Base-by-base conservation (phyloP, 2,888 invertebrate species). In the Baccha elongata region DNA sequence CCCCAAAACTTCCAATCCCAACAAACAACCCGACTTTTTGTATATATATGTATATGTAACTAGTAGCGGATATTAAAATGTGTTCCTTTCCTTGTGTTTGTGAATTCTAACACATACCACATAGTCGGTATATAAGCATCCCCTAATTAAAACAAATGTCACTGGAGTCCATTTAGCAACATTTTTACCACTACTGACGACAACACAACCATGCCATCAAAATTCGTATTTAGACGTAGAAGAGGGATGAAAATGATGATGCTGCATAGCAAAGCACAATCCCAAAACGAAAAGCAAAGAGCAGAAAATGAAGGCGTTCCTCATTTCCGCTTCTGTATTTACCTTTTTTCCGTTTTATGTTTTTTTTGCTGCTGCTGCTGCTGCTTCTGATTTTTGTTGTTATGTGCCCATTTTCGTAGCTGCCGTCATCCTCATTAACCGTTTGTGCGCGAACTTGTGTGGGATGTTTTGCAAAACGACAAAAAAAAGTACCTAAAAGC, bases 281-380 rank as follows among this genome's bases (percentile, higher is more conserved):
- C 60, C 44, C 44, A 29, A 60, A 60, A 78, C 35, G 62, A 72
- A 78, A 37, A 68, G 44, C 53, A 64, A 35, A 69, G 58, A 64
- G 58, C 35, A 55, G 44, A 83, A 83, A 78, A 68, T 83, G 83
- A 83, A 83, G 83, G 83, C 83, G 83, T 83, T 78, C 48, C 83
- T 78, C 83, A 83, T 78, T 83, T 83, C 83, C 83, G 78, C 72
- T 83, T 83, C 72, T 72, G 78, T 83, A 83, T 83, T 83, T 78
- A 83, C 78, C 72, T 83, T 72, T 65, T 55, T 55, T 32, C 23
- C 26, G 19, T 55, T 58, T 64, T 7, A 17, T 35, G 44, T 44
- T 46, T 8, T 13, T 13, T 40, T 50, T 58, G 37, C 13, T 23
- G 17, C 32, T n/a, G 17, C 46, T 44, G 19, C n/a, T 13, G 21